Evolutionary conservation across 2,113 vertebrate species (phyloP).

Genomic region (Ameiurus melas): DNA sequence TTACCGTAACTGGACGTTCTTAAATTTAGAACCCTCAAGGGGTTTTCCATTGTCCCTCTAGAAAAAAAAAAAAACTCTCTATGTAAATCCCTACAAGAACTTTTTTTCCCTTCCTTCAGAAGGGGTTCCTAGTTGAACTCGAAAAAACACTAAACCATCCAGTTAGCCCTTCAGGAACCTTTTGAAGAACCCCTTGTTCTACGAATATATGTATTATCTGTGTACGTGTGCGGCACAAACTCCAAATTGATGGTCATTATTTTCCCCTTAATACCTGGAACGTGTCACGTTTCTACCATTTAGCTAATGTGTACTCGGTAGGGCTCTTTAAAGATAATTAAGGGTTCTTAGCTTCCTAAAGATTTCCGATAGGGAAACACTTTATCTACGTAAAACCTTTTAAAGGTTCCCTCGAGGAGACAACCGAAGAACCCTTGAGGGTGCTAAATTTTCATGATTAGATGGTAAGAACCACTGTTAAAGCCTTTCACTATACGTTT

Average conservation of each 20-base stretch:
- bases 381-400: not conserved
- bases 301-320: not conserved
- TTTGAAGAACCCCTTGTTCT: not conserved
- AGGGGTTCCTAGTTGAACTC: not conserved
- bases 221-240: not conserved
- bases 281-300: not conserved
- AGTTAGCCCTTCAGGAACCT: not conserved
- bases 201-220: not conserved
- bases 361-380: not conserved
- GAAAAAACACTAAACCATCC: not conserved
- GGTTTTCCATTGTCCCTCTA: not conserved
- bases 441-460: not conserved
- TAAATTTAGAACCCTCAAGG: not conserved
- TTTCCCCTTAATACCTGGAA: not conserved
- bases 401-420: not conserved
- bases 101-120: not conserved
- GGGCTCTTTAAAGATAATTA: not conserved
- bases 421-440: not conserved
- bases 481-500: not conserved
- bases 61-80: too few species aligned
- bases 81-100: not conserved
- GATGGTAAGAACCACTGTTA: not conserved
- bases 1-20: not conserved
- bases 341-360: not conserved
- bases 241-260: not conserved